Evolutionary conservation across 1,140 invertebrate species (phyloP).

Genomic region (Drosophila melanogaster): DNA sequence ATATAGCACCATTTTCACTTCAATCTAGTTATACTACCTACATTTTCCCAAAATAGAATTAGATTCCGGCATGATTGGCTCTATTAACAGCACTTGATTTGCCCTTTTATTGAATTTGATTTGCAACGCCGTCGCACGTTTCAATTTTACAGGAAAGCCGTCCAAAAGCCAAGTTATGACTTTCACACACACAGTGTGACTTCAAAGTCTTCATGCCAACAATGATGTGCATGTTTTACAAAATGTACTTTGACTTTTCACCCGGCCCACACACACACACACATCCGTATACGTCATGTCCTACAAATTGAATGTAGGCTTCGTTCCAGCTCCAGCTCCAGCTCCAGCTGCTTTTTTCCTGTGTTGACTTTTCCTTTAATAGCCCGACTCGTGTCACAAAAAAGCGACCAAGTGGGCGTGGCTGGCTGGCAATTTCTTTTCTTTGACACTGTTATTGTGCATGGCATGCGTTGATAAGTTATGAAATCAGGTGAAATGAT

Average conservation of each 20-base stretch:
- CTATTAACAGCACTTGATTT: constrained; percentile 27
- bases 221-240: constrained; percentile 81
- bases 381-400: constrained; percentile 52
- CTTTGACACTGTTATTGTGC: constrained; percentile 34
- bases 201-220: constrained; percentile 75
- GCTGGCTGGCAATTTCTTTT: constrained; percentile 38
- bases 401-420: constrained; percentile 24
- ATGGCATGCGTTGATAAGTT: constrained; percentile 59
- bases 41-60: constrained; percentile 30
- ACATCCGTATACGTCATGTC: constrained; percentile 52
- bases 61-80: constrained; percentile 19
- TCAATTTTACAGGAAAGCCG: constrained; percentile 8
- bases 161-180: constrained; percentile 51
- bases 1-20: not conserved
- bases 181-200: constrained; percentile 39
- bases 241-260: constrained; percentile 67
- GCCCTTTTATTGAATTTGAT: constrained; percentile 17
- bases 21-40: constrained; percentile 1
- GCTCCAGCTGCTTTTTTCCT: constrained; percentile 41
- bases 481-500: constrained; percentile 71
- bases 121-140: constrained; percentile 2
- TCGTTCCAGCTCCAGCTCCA: constrained; percentile 23
- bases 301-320: constrained; percentile 52
- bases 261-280: constrained; percentile 26
- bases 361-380: constrained; percentile 48